Evolutionary conservation across 2,113 vertebrate genomes (phyloP).

Genomic region (Toxotes chatareus): DNA sequence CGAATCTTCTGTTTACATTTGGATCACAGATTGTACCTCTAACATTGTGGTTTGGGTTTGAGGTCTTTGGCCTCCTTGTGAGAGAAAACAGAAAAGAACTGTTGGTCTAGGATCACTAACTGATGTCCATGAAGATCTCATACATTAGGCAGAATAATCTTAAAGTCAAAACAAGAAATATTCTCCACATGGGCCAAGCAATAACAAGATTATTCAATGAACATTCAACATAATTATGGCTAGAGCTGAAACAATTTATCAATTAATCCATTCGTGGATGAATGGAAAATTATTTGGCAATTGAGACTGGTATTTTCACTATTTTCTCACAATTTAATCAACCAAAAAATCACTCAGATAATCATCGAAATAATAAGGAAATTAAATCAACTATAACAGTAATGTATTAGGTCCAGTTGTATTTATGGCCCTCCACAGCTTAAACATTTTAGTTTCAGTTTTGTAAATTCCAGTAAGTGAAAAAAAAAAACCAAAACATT

Average conservation of each 20-base stretch:
- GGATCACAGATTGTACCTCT: constrained; percentile 5
- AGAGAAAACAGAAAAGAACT: neutral
- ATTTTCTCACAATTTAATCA: neutral
- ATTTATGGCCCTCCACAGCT: too few species aligned
- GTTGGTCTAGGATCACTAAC: neutral
- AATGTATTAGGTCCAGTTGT: too few species aligned
- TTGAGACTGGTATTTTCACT: neutral
- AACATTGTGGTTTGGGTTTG: constrained; percentile 21
- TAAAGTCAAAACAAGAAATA: neutral
- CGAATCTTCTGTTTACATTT: neutral
- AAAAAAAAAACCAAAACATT: too few species aligned
- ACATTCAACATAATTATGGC: neutral
- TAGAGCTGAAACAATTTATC: neutral
- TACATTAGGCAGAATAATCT: neutral
- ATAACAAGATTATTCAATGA: neutral
- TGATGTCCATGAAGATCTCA: neutral
- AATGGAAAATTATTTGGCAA: neutral
- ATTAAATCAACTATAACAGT: neutral
- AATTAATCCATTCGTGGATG: neutral
- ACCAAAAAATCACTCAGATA: too few species aligned
- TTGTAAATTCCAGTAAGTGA: too few species aligned
- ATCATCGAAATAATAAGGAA: neutral
- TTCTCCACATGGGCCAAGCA: too few species aligned
- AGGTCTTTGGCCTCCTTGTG: neutral
- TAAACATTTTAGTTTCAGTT: too few species aligned